Evolutionary conservation across 1,140 invertebrate species (phyloP), one percentile per base, ranked within the genome.

Genomic region (Drosophila kepulauana): DNA sequence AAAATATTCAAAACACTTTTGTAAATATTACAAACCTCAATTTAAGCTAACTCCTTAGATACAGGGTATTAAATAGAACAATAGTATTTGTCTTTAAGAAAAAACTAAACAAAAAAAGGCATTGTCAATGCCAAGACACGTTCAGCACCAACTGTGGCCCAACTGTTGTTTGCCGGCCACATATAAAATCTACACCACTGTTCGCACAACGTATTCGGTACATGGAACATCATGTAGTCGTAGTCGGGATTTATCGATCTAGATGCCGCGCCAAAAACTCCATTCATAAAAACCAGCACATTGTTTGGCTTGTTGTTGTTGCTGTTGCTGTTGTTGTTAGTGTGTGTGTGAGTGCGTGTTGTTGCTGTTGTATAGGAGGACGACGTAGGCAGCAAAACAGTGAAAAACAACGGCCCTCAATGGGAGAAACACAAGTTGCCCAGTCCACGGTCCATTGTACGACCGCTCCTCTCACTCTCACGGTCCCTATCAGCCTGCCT

Each of bases 201-300:
- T 89, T 77, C 77, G n/a, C 51, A 54, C 10, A 72, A 43, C 41
- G 49, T 25, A 73, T 7, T 33, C 63, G 62, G 62, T 77, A 64
- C 67, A 71, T 59, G 59, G 61, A 25, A 73, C 75, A 72, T 67
- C 71, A 46, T 70, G 68, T 71, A 80, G 72, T 74, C 61, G 87
- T 77, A 79, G 86, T 82, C 79, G 90, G 81, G 84, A 89, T 91
- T 91, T 91, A 91, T 91, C 89, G 89, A 91, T 91, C 88, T 81
- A 89, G 81, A 82, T 88, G 86, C 73, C 90, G 81, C 85, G 86
- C 81, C 81, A 88, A 87, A 80, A 81, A 91, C 72, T 92, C 91
- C 91, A 92, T 92, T 92, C 91, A 92, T 92, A 92, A 92, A 92
- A 92, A 92, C 91, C 72, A 68, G 85, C 75, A 73, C 81, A 91